Conservation (phyloP, 2,888 invertebrate genomes). For the Argynnis bischoffii region DNA sequence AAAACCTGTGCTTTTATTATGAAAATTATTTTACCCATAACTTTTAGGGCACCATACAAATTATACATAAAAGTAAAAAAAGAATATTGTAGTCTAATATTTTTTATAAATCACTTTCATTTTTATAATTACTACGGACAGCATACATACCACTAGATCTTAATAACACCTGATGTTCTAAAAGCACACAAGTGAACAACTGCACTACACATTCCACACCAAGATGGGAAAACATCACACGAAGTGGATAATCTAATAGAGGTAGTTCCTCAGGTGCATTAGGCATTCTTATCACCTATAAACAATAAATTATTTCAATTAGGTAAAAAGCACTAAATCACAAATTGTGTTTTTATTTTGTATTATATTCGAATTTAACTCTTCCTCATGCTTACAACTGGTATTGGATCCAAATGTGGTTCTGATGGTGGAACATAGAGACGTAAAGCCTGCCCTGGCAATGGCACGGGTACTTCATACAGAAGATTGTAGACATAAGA, state of each 20-base stretch:
- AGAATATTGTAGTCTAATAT: no score
- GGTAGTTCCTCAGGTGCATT: conserved; percentile 92
- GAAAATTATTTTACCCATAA: no score
- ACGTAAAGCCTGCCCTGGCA: conserved; percentile 93
- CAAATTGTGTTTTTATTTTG: no score
- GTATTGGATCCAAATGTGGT: conserved; percentile 85
- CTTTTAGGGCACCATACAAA: no score
- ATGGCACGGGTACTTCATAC: conserved; percentile 95
- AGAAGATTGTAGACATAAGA: conserved; percentile 97
- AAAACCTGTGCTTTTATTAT: no score
- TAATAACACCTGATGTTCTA: conserved; percentile 98
- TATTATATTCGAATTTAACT: not conserved
- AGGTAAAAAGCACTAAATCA: not conserved
- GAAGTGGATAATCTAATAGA: conserved; percentile 95
- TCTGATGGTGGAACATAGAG: conserved; percentile 88
- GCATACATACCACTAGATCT: conserved; percentile 90
- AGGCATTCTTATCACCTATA: conserved; percentile 88
- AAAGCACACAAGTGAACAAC: conserved; percentile 95
- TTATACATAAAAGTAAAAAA: no score
- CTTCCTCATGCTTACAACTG: conserved; percentile 76
- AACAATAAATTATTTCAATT: conserved; percentile 37
- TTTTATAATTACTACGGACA: no score
- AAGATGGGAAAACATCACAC: conserved; percentile 93
- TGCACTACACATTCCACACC: conserved; percentile 96
- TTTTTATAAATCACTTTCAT: no score